Percentiles rank a stretch among this genome's conserved stretches.
Evolutionary conservation across 2,797 vertebrate genomes (phyloP).

Genomic region (Megaceryle alcyon): DNA sequence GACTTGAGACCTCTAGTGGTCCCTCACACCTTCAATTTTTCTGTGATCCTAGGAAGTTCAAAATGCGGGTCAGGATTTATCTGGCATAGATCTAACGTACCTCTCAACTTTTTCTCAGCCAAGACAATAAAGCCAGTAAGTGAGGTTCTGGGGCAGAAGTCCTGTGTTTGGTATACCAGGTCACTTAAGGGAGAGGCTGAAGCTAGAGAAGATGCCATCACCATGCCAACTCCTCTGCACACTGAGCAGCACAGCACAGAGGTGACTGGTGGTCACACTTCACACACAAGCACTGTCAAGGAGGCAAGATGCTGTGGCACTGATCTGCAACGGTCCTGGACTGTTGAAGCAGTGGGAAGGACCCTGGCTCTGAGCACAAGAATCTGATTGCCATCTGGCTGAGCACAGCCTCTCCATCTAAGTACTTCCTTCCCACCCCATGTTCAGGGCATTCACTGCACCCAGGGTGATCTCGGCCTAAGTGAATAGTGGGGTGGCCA

Average conservation of each 20-base stretch:
- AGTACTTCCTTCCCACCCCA: neutral
- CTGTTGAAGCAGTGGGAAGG: neutral
- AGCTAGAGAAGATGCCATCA: neutral
- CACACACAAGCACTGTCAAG: neutral
- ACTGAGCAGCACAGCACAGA: neutral
- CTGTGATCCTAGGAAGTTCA: neutral
- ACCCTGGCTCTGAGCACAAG: accelerated
- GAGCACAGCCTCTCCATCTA: accelerated
- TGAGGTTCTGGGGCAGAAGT: neutral
- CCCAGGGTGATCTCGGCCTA: too few relatives aligned
- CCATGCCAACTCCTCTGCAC: neutral
- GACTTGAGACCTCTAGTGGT: neutral
- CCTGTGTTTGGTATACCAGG: neutral
- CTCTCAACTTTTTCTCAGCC: neutral
- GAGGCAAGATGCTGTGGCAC: neutral
- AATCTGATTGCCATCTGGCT: neutral
- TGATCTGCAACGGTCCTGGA: neutral
- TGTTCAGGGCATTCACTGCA: neutral
- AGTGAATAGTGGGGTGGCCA: neutral
- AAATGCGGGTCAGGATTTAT: neutral
- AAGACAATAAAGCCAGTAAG: neutral
- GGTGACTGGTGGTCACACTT: neutral
- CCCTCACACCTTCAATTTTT: neutral
- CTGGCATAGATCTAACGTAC: neutral
- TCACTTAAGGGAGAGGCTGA: neutral